Conservation (phyloP, 2,113 vertebrate genomes). For the Ciconia stormi region DNA sequence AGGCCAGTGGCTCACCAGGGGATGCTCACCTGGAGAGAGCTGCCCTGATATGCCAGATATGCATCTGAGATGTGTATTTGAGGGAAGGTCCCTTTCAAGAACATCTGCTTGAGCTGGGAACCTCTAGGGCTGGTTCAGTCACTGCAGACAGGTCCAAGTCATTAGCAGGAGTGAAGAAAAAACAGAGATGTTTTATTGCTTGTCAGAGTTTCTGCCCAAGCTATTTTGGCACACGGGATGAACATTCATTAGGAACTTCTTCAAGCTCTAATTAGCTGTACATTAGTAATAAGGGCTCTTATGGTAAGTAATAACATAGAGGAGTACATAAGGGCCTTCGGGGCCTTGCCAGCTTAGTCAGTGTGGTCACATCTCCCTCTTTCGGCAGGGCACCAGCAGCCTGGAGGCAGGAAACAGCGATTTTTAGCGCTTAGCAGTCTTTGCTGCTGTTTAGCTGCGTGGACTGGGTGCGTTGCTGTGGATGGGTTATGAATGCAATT, state of each 20-base stretch:
- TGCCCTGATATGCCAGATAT: background rate
- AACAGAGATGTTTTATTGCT: background rate
- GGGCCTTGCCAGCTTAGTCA: background rate
- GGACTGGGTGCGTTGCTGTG: rapidly evolving
- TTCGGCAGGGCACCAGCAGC: background rate
- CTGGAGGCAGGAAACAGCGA: background rate
- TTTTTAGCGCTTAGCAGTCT: background rate
- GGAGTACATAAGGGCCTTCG: rapidly evolving
- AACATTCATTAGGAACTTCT: background rate
- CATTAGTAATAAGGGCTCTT: background rate
- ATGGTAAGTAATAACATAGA: background rate
- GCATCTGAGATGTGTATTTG: background rate
- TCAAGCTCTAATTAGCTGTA: background rate
- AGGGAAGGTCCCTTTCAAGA: background rate
- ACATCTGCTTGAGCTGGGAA: background rate
- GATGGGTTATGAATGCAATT: rapidly evolving
- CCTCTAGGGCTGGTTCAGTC: background rate
- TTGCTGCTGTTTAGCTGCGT: background rate
- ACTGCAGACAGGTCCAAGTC: background rate
- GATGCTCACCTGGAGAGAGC: background rate
- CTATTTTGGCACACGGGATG: background rate
- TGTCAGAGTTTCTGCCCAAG: background rate
- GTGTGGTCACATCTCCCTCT: background rate
- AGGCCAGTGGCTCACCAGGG: background rate
- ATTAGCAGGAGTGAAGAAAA: background rate